These are phyloP conservation scores for Macrophya alboannulata DNA, from an alignment of 2,888 invertebrate species.

Conservation along the genomic window DNA sequence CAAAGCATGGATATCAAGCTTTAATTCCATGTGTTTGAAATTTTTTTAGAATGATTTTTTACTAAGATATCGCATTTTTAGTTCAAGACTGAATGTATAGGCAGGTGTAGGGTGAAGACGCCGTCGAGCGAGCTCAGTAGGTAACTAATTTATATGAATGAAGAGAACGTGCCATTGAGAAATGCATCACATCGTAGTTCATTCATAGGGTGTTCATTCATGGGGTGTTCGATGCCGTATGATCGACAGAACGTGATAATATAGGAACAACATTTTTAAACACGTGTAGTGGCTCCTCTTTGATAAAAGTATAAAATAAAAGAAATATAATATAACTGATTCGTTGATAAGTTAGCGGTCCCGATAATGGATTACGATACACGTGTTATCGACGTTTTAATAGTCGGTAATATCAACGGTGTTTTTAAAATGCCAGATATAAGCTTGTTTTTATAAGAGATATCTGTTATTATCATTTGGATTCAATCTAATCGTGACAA, in stretches of 20 bases:
- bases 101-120: too few species aligned
- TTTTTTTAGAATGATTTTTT: too few species aligned
- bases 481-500: background rate
- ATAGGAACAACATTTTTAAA: background rate
- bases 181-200: too few species aligned
- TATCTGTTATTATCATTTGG: background rate
- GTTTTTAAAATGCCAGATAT: background rate
- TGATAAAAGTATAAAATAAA: background rate
- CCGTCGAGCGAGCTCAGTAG: too few species aligned
- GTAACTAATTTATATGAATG: too few species aligned
- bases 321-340: background rate
- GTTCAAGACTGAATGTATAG: too few species aligned
- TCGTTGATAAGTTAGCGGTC: background rate
- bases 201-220: background rate
- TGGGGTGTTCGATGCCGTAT: background rate
- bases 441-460: background rate
- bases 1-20: too few species aligned
- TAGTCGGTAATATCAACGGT: background rate
- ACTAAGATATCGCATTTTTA: too few species aligned
- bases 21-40: too few species aligned
- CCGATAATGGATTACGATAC: background rate
- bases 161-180: too few species aligned
- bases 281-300: background rate
- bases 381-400: background rate
- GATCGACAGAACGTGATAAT: background rate